Evolutionary conservation across 1,140 invertebrate genomes (phyloP).

Genomic region (Pseudobourletiella spinata): DNA sequence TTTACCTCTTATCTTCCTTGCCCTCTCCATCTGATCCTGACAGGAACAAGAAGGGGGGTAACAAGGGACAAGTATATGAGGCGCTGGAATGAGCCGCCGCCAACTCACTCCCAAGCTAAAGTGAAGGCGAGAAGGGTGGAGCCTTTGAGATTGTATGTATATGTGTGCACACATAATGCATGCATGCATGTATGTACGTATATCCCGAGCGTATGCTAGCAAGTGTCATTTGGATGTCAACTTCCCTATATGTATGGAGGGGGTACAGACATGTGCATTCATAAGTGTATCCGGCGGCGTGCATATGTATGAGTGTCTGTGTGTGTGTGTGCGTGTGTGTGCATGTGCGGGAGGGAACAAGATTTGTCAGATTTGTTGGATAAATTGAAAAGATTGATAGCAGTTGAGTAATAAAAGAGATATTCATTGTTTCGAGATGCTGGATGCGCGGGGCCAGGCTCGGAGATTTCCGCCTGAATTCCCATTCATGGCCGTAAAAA

Average conservation of each 20-base stretch:
- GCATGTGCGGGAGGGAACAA: background rate
- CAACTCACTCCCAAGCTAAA: too few species aligned
- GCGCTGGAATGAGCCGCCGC: too few species aligned
- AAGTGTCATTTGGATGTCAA: too few species aligned
- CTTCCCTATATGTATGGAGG: too few species aligned
- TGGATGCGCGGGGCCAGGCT: background rate
- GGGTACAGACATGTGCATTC: background rate
- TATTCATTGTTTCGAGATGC: constrained; percentile 6
- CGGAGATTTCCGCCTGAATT: background rate
- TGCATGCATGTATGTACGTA: background rate
- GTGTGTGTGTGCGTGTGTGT: background rate
- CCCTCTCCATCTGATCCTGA: too few species aligned
- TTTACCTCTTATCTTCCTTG: too few species aligned
- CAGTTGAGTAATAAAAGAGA: constrained; percentile 16
- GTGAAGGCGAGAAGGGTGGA: too few species aligned
- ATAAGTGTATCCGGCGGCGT: background rate
- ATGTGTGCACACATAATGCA: background rate
- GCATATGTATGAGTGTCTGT: background rate
- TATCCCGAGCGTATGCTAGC: too few species aligned
- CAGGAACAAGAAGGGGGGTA: too few species aligned
- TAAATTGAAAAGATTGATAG: constrained; percentile 18
- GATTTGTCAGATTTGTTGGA: constrained; percentile 16
- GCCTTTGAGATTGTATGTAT: too few species aligned
- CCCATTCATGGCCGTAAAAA: constrained; percentile 9
- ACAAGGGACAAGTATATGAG: too few species aligned